These are phyloP conservation scores for Elymnias hypermnestra DNA, from an alignment of 1,140 invertebrate species.

Conservation along the genomic window DNA sequence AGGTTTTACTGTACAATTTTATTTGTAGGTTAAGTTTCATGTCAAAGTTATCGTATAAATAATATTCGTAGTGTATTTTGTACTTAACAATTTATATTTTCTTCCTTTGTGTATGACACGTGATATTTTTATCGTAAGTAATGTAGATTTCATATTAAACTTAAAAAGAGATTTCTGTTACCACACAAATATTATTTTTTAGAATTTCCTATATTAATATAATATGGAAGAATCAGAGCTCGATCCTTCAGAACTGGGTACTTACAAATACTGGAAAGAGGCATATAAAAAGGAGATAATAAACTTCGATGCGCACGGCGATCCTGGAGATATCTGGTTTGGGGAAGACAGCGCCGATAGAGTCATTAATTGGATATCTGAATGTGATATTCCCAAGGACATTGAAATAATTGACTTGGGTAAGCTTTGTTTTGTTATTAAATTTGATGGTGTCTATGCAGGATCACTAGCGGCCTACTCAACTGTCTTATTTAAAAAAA, in stretches of 20 bases:
- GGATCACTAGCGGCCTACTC: too few relatives aligned
- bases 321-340: conserved; percentile 96
- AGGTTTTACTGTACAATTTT: too few relatives aligned
- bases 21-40: too few relatives aligned
- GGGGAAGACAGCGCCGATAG: conserved; percentile 87
- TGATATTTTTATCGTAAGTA: too few relatives aligned
- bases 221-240: conserved; percentile 74
- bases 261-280: conserved; percentile 90
- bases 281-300: conserved; percentile 87
- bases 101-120: too few relatives aligned
- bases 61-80: too few relatives aligned
- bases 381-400: conserved; percentile 51
- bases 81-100: too few relatives aligned
- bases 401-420: conserved; percentile 81
- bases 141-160: too few relatives aligned
- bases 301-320: conserved; percentile 89
- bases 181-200: not conserved
- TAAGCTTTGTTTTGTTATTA: conserved; percentile 26
- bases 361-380: conserved; percentile 82
- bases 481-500: too few relatives aligned
- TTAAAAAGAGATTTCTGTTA: too few relatives aligned
- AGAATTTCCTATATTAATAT: not conserved
- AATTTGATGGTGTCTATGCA: too few relatives aligned
- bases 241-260: conserved; percentile 86
- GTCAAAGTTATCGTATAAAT: too few relatives aligned